phyloP scores from a whole-genome alignment of 2,113 vertebrate genomes.

The Centropus unirufus region DNA sequence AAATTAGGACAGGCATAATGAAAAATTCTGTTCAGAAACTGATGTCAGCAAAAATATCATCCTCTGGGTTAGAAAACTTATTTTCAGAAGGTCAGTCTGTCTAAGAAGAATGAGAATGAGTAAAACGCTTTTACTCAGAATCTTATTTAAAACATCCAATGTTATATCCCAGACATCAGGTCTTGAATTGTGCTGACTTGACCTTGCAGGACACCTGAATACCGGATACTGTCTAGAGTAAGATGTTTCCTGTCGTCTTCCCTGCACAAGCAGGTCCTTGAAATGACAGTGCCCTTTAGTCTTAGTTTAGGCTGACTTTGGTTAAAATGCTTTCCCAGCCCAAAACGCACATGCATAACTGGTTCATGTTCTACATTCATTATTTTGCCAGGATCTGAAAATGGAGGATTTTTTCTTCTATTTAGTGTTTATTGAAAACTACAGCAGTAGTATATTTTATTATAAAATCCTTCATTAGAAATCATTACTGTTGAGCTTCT shows the following conservation, averaged over 20 bases:
- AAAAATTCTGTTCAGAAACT: not conserved
- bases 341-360: not conserved
- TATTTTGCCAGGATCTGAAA: not conserved
- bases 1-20: not conserved
- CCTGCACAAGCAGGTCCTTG: not conserved
- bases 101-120: not conserved
- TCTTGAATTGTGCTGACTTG: not conserved
- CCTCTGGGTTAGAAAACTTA: not conserved
- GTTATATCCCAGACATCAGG: not conserved
- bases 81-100: constrained; percentile 3
- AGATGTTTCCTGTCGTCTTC: not conserved
- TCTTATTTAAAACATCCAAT: not conserved
- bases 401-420: not conserved
- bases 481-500: not conserved
- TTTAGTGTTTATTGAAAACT: not conserved
- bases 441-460: not conserved
- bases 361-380: not conserved
- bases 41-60: not conserved
- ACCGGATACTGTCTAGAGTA: not conserved
- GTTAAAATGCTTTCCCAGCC: not conserved
- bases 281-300: not conserved
- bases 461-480: constrained; percentile 21
- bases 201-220: not conserved
- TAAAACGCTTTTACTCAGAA: not conserved
- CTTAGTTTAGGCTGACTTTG: not conserved